A percentile compares a stretch with the other conserved stretches of the same genome.
These are phyloP conservation scores for Zootermopsis nevadensis DNA, from an alignment of 2,888 invertebrate species.

Conservation along the genomic window DNA sequence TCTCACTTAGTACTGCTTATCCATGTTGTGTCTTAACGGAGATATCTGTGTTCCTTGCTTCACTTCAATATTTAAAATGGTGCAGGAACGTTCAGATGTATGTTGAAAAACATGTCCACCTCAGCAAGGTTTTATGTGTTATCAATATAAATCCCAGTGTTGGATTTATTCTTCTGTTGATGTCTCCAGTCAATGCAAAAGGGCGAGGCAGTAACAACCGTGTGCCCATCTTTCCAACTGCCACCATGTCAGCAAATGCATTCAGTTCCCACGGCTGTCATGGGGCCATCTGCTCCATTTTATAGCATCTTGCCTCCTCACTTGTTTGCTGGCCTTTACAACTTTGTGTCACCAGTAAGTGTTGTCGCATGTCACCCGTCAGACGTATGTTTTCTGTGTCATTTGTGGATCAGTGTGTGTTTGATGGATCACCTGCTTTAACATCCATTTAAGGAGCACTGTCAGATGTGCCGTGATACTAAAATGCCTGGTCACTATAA, in stretches of 20 bases:
- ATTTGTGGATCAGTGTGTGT: background rate
- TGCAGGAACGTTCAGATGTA: too few relatives aligned
- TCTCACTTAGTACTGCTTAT: too few relatives aligned
- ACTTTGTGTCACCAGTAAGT: conserved; percentile 32
- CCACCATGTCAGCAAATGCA: conserved; percentile 57
- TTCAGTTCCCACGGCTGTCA: conserved; percentile 59
- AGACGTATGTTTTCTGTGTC: background rate
- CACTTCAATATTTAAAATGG: too few relatives aligned
- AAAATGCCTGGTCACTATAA: background rate
- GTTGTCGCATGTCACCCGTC: conserved; percentile 9
- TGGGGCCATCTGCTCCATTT: conserved; percentile 57
- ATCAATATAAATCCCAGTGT: background rate
- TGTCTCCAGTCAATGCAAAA: conserved; percentile 56
- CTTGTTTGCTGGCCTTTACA: conserved; percentile 27
- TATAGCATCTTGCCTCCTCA: conserved; percentile 52
- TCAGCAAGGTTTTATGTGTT: too few relatives aligned
- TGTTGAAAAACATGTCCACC: too few relatives aligned
- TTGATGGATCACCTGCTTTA: background rate
- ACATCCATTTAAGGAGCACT: background rate
- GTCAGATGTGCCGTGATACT: background rate
- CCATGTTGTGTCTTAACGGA: too few relatives aligned
- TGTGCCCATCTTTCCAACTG: conserved; percentile 56
- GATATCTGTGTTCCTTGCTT: too few relatives aligned
- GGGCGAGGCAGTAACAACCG: conserved; percentile 54
- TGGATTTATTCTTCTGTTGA: conserved; percentile 34